These are phyloP conservation scores for Pteruthius melanotis DNA, from an alignment of 2,113 vertebrate species.

Conservation along the genomic window DNA sequence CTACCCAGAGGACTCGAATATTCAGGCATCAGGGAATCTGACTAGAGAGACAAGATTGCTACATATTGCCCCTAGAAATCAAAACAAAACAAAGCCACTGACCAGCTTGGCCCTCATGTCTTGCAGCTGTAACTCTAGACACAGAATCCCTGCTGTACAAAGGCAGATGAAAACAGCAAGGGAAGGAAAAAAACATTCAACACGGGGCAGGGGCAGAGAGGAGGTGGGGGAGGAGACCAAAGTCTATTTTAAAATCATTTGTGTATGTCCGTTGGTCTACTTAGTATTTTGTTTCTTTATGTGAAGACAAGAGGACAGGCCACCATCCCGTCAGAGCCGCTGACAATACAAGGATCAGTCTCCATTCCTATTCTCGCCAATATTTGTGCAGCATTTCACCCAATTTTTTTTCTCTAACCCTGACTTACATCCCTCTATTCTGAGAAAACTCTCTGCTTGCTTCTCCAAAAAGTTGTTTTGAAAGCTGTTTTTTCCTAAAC, in stretches of 20 bases:
- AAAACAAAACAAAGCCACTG: conserved; percentile 23
- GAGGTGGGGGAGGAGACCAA: background rate
- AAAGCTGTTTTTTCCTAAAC: fast-evolving
- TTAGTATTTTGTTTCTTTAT: background rate
- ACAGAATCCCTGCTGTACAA: background rate
- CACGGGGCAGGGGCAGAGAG: no score
- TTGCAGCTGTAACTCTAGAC: conserved; percentile 50
- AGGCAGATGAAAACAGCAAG: background rate
- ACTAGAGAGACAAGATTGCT: background rate
- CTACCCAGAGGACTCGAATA: background rate
- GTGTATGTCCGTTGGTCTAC: background rate
- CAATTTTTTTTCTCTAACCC: background rate
- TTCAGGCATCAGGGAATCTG: background rate
- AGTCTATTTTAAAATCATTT: background rate
- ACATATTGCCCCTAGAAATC: background rate
- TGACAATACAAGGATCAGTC: background rate
- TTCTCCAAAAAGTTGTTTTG: background rate
- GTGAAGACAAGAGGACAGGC: background rate
- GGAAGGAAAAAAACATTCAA: background rate
- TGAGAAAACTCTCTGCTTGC: background rate
- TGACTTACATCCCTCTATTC: background rate
- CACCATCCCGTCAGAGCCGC: background rate
- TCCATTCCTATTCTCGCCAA: background rate
- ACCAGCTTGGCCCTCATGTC: background rate
- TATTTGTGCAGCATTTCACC: background rate